Evolutionary conservation across 2,113 vertebrate species (phyloP).

Genomic region (Chloebia gouldiae): DNA sequence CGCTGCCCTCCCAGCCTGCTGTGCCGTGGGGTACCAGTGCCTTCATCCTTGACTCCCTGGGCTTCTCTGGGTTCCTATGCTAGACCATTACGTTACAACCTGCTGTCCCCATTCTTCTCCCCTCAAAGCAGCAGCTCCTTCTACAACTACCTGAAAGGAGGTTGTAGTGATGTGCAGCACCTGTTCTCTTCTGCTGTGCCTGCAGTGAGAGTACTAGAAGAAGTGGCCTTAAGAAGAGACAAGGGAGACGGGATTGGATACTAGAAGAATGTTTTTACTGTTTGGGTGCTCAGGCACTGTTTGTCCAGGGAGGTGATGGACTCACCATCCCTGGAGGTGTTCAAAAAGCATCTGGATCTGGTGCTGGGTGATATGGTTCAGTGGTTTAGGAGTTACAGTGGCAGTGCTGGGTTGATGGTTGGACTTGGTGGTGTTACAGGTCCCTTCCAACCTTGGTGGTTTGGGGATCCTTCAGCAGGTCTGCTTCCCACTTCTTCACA

Average conservation of each 20-base stretch:
- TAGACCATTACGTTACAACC: accelerated
- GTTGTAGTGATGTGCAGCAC: neutral
- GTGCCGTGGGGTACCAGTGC: accelerated
- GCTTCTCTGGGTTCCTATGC: neutral
- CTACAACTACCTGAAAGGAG: neutral
- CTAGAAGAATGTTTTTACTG: neutral
- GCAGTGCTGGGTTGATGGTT: neutral
- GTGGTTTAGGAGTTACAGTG: neutral
- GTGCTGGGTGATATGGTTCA: accelerated
- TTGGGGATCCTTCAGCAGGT: neutral
- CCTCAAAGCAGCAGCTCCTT: neutral
- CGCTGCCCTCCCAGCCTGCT: accelerated
- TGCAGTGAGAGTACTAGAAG: neutral
- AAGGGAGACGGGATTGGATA: neutral
- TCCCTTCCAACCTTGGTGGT: neutral
- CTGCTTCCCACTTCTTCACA: neutral
- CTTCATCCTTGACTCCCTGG: accelerated
- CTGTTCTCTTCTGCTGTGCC: neutral
- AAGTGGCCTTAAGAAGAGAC: neutral
- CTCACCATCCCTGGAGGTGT: neutral
- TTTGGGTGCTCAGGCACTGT: neutral
- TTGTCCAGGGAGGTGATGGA: neutral
- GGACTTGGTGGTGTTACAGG: neutral
- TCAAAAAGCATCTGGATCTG: neutral
- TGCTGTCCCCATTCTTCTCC: neutral